Evolutionary conservation across 2,888 invertebrate genomes (phyloP).

Genomic region (Epinotia bilunana): DNA sequence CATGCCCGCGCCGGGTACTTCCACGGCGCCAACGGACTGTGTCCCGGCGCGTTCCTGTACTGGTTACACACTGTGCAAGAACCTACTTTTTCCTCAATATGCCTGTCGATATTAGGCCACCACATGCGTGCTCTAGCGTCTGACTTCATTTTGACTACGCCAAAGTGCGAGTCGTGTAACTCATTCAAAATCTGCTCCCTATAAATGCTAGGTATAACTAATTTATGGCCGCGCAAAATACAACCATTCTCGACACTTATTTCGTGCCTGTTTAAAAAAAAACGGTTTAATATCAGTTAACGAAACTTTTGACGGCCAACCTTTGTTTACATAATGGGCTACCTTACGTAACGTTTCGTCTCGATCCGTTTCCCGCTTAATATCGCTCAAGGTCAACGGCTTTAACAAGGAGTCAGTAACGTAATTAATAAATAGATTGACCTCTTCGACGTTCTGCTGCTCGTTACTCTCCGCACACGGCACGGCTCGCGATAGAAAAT

Average conservation of each 20-base stretch:
- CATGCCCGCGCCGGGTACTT: constrained; percentile 7
- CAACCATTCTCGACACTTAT: constrained; percentile 4
- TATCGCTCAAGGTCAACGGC: constrained; percentile 39
- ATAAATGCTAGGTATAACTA: constrained; percentile 1
- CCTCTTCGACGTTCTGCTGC: not conserved
- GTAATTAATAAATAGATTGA: constrained; percentile 16
- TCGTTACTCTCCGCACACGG: not conserved
- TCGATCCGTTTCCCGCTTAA: constrained; percentile 30
- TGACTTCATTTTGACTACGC: constrained; percentile 17
- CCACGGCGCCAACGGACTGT: constrained; percentile 11
- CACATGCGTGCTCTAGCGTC: constrained; percentile 17
- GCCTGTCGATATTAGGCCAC: constrained; percentile 14
- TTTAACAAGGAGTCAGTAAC: constrained; percentile 24
- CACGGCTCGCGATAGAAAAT: not conserved
- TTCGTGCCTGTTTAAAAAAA: constrained; percentile 4
- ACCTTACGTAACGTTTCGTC: constrained; percentile 45
- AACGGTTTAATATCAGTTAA: constrained; percentile 22
- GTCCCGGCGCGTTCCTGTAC: not conserved
- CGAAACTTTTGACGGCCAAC: constrained; percentile 48
- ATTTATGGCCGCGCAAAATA: constrained; percentile 5
- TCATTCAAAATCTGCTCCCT: not conserved
- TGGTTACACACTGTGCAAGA: not conserved
- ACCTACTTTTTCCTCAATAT: constrained; percentile 1
- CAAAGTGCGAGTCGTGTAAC: constrained; percentile 14
- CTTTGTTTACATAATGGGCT: constrained; percentile 44